Percentiles rank a stretch among this genome's conserved stretches.
Conservation (phyloP, 2,797 vertebrate species). For the Aldrovandia affinis region DNA sequence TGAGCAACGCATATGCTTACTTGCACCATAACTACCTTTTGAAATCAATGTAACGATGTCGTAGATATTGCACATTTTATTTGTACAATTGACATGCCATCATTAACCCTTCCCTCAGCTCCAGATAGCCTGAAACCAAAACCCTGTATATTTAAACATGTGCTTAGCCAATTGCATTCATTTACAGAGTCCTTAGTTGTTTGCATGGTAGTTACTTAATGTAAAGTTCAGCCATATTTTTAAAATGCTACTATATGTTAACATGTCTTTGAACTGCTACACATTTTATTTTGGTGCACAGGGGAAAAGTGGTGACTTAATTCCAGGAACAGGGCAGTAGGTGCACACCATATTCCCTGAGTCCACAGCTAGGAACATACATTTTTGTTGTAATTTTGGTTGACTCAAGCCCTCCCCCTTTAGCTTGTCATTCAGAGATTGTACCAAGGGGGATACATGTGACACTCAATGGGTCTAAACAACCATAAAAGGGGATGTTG, state of each 20-base stretch:
- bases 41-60: background rate
- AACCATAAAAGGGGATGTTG: background rate
- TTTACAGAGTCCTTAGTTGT: background rate
- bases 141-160: background rate
- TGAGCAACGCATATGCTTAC: background rate
- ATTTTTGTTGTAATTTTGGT: constrained; percentile 5
- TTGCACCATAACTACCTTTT: background rate
- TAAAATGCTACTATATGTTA: background rate
- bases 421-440: background rate
- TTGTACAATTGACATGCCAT: background rate
- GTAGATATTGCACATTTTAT: background rate
- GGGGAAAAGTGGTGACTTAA: background rate
- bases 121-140: background rate
- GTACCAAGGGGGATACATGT: background rate
- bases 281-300: background rate
- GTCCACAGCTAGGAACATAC: too few relatives aligned
- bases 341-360: background rate
- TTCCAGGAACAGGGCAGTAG: background rate
- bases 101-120: background rate
- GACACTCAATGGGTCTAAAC: background rate
- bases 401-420: background rate
- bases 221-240: background rate
- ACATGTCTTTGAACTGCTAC: background rate
- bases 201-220: background rate
- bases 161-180: background rate